Base-by-base conservation (phyloP, 1,140 invertebrate genomes). In the Cherax destructor region DNA sequence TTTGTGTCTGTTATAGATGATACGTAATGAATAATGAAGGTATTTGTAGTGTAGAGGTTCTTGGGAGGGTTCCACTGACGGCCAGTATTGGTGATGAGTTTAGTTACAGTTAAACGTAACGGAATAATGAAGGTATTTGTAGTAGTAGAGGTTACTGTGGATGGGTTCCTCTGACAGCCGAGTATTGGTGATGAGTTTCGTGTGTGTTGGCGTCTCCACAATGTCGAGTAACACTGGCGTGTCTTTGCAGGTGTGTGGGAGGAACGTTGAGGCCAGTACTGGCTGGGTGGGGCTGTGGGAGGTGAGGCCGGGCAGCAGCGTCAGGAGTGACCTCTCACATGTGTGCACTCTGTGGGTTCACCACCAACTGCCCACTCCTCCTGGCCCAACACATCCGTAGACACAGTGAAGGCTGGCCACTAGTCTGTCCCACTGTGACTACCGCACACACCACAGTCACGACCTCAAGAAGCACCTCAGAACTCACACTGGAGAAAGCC, bases 401-500 rank as follows among this genome's bases (percentile, higher is more conserved):
- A 18, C 88, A 85, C 56, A 61, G 56, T 50, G 81, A 72, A 21
- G 65, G 65, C 10, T 85, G 69, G 83, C 88, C 88, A 13, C 86
- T 78, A 61, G 80, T 77, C 5, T 91, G 88, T 49, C 74, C 24
- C 88, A 91, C 76, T 91, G 88, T 69, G 83, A 91, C 74, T 91
- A 91, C 76, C 72, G 83, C 74, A 91, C 88, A 4, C 88, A 85
- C 47, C 83, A 83, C 56, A 85, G 74, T 13, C 83, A 91, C 77
- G 88, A 91, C 88, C 41, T 91, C 9, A 91, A 85, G 52, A 91
- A 91, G 88, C 88, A 91, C n/a, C 83, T 85, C 47, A 78, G 88
- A 61, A 91, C 88, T n/a, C 88, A 91, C 76, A 91, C 88, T 0
- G 88, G 88, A 61, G 88, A 91, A 91, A 91, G 77, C 88, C 88